Evolutionary conservation across 1,140 invertebrate genomes (phyloP).

Genomic region (Brachionus sp.): DNA sequence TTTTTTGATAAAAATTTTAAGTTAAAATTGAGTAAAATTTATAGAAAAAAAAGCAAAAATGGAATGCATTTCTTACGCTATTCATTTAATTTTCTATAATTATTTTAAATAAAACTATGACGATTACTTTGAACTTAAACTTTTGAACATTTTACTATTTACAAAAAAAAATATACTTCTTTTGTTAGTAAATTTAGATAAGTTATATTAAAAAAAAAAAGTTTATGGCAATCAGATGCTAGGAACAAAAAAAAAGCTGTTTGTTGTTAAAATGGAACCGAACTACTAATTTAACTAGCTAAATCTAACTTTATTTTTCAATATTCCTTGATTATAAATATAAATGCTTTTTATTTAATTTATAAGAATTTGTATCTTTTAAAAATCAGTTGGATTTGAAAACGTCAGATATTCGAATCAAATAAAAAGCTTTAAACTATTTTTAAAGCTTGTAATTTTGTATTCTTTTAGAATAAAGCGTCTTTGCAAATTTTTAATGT

Average conservation of each 20-base stretch:
- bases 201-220: neutral
- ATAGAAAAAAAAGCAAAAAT: no score
- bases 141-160: neutral
- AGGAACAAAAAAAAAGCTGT: neutral
- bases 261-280: neutral
- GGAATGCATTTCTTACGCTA: no score
- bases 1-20: no score
- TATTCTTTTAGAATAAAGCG: conserved; percentile 1
- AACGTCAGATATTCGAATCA: neutral
- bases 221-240: neutral
- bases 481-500: neutral
- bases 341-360: conserved; percentile 1
- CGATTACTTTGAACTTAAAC: neutral
- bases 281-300: neutral
- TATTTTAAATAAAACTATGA: no score
- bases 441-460: neutral
- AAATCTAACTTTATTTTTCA: neutral
- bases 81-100: no score
- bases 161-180: neutral
- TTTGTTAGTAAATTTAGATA: no score
- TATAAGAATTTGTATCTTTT: neutral
- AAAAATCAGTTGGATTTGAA: conserved; percentile 5
- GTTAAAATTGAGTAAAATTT: no score
- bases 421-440: conserved; percentile 3
- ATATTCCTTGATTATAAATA: neutral